Evolutionary conservation across 2,888 invertebrate species (phyloP).

Genomic region (Villa cingulata): DNA sequence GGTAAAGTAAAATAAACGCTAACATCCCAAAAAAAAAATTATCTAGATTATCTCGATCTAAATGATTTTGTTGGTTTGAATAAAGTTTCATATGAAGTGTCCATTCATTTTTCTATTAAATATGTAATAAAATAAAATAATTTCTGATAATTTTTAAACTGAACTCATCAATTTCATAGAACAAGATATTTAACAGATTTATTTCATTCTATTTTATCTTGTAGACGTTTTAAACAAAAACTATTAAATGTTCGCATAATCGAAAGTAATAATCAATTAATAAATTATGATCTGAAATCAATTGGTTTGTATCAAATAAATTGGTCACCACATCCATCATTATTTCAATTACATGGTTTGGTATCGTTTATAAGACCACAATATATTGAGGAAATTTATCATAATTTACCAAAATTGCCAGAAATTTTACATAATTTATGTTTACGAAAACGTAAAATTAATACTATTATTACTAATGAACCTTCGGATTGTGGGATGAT

Average conservation of each 20-base stretch:
- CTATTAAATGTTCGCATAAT: background rate
- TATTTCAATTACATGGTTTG: background rate
- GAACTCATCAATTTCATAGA: too few relatives aligned
- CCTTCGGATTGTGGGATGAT: too few relatives aligned
- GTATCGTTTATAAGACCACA: background rate
- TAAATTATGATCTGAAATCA: background rate
- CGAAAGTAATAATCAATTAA: background rate
- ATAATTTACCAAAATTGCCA: background rate
- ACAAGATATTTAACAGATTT: too few relatives aligned
- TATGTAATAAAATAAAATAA: too few relatives aligned
- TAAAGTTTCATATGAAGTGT: too few relatives aligned
- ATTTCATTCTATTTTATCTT: background rate
- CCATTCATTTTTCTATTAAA: too few relatives aligned
- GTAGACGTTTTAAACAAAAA: background rate
- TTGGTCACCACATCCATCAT: constrained; percentile 4
- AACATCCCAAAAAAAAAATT: too few relatives aligned
- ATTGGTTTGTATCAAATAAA: background rate
- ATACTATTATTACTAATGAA: too few relatives aligned
- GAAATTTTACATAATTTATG: background rate
- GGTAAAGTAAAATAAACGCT: background rate
- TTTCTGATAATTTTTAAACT: too few relatives aligned
- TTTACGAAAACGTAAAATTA: background rate
- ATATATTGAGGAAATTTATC: background rate
- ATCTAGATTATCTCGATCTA: too few relatives aligned
- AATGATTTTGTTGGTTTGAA: too few relatives aligned